Evolutionary conservation across 2,888 invertebrate species (phyloP).

Genomic region (Callosobruchus maculatus): DNA sequence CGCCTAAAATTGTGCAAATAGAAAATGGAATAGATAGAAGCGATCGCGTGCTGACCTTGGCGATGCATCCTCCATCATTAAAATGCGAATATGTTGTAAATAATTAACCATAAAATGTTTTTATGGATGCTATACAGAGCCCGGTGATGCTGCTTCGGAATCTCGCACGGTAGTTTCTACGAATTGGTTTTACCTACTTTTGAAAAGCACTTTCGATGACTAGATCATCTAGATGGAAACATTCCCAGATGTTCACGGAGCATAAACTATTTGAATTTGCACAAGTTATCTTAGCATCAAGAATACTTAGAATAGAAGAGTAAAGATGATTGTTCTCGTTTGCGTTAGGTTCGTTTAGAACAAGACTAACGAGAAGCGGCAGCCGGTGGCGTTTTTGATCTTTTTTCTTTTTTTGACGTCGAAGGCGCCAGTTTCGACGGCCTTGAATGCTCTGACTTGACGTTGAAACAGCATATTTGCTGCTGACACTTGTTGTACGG

Average conservation of each 20-base stretch:
- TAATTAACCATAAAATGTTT: background rate
- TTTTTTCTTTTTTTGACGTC: too few relatives aligned
- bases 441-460: too few relatives aligned
- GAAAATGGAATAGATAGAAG: background rate
- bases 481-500: too few relatives aligned
- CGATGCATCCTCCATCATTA: slow-evolving; percentile 3
- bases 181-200: background rate
- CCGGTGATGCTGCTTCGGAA: background rate
- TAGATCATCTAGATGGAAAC: background rate
- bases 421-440: too few relatives aligned
- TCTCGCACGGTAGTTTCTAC: background rate
- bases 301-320: too few relatives aligned
- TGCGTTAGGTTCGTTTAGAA: too few relatives aligned
- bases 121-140: background rate
- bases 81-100: background rate
- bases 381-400: too few relatives aligned
- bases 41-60: slow-evolving; percentile 30
- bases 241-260: background rate
- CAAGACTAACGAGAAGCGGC: too few relatives aligned
- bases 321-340: too few relatives aligned
- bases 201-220: background rate
- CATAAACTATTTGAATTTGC: background rate
- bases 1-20: background rate
- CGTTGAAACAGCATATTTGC: too few relatives aligned
- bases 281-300: background rate